Percentiles rank a stretch among this genome's conserved stretches.
phyloP scores from a whole-genome alignment of 2,797 vertebrate species.

The Anisognathus igniventris region DNA sequence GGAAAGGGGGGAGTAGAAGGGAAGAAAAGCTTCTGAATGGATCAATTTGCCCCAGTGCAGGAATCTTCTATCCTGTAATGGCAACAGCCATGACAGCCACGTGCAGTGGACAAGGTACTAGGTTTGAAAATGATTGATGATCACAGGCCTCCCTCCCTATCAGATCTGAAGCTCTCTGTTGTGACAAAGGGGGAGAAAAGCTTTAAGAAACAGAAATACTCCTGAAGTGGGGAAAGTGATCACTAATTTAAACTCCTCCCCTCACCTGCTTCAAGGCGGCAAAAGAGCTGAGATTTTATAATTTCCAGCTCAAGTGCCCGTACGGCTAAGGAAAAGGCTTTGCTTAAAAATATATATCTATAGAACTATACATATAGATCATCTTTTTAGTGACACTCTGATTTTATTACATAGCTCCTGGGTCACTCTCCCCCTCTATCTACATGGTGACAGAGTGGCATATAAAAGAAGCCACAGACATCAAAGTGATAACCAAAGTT shows the following conservation, averaged over 20 bases:
- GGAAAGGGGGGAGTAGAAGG: background rate
- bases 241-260: slow-evolving; percentile 3
- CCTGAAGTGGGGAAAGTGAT: background rate
- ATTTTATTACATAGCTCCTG: slow-evolving; percentile 49
- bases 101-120: background rate
- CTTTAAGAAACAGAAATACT: background rate
- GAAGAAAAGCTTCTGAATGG: background rate
- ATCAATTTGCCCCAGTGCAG: slow-evolving; percentile 32
- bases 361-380: slow-evolving; percentile 65
- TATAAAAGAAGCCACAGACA: background rate
- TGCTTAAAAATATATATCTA: slow-evolving; percentile 69
- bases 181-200: background rate
- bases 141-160: background rate
- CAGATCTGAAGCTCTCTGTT: background rate
- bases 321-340: slow-evolving; percentile 14
- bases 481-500: background rate
- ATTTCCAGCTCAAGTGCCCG: background rate
- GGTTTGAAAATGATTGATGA: background rate
- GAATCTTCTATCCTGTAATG: background rate
- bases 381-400: slow-evolving; percentile 39
- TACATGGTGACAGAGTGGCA: background rate
- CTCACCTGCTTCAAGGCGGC: background rate
- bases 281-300: background rate
- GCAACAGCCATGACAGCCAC: background rate
- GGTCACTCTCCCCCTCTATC: slow-evolving; percentile 22